A percentile compares a stretch with the other conserved stretches of the same genome.
These are phyloP conservation scores for Eilema depressum DNA, from an alignment of 2,888 invertebrate species.

Conservation along the genomic window DNA sequence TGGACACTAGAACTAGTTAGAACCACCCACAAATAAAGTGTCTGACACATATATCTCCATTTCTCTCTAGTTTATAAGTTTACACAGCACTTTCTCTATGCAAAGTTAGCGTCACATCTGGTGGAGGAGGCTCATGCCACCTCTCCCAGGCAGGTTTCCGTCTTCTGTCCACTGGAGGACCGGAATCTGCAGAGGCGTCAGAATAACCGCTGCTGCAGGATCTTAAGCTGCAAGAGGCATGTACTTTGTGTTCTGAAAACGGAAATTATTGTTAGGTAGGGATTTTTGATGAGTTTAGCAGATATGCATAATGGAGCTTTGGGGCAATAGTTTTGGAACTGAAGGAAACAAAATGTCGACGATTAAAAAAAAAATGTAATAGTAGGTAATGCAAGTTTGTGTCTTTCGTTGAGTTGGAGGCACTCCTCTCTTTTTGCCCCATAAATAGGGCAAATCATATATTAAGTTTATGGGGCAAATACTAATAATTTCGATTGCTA, in stretches of 20 bases:
- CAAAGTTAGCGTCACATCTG: slow-evolving; percentile 78
- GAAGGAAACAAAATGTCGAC: neutral
- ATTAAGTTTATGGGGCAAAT: no score
- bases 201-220: slow-evolving; percentile 81
- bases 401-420: no score
- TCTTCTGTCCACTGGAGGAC: slow-evolving; percentile 65
- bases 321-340: neutral
- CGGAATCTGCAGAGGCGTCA: slow-evolving; percentile 71
- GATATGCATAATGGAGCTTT: neutral
- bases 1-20: neutral
- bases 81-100: slow-evolving; percentile 78
- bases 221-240: slow-evolving; percentile 75
- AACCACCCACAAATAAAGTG: neutral
- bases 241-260: slow-evolving; percentile 74
- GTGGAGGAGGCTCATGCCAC: slow-evolving; percentile 74
- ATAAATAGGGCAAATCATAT: no score
- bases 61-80: slow-evolving; percentile 14
- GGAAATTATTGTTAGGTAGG: neutral
- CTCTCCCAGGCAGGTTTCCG: slow-evolving; percentile 71
- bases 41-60: slow-evolving; percentile 1
- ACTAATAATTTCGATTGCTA: no score
- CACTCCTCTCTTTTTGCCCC: no score
- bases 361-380: neutral
- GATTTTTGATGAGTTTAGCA: neutral
- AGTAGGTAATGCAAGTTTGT: no score